Conservation (phyloP, 1,140 invertebrate species). For the Procambarus virginalis region DNA sequence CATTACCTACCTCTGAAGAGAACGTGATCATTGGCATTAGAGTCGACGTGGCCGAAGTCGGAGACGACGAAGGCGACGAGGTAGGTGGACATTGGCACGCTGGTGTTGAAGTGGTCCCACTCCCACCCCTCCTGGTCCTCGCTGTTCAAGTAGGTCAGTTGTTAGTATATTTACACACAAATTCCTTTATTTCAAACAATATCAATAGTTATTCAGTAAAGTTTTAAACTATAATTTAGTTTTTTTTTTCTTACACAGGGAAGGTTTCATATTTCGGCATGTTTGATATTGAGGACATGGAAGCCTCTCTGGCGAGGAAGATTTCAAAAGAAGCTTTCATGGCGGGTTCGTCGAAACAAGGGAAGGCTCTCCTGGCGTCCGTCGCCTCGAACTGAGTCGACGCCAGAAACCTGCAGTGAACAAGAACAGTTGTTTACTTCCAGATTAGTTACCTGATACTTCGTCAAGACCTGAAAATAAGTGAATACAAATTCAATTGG, state of each 20-base stretch:
- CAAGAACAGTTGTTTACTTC: no score
- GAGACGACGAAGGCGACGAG: slow-evolving; percentile 23
- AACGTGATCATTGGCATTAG: not conserved
- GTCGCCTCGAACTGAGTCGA: slow-evolving; percentile 86
- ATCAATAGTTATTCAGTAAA: no score
- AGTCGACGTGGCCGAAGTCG: not conserved
- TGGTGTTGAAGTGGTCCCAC: slow-evolving; percentile 43
- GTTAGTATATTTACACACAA: no score
- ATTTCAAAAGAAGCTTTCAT: slow-evolving; percentile 90
- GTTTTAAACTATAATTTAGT: no score
- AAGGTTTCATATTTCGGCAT: slow-evolving; percentile 79
- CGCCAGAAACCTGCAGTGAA: slow-evolving; percentile 16
- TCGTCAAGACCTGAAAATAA: no score
- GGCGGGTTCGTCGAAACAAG: slow-evolving; percentile 95
- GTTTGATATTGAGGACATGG: slow-evolving; percentile 85
- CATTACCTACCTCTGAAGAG: slow-evolving; percentile 4
- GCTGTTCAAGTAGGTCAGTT: not conserved
- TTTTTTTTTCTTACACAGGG: slow-evolving; percentile 57
- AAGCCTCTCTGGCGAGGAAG: slow-evolving; percentile 80
- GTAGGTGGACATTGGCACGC: slow-evolving; percentile 32
- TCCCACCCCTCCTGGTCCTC: slow-evolving; percentile 17
- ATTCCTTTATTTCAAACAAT: no score
- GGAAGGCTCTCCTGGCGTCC: slow-evolving; percentile 78
- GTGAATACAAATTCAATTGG: no score
- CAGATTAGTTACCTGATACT: no score